These are phyloP conservation scores for Kuschelorhynchus macadamiae DNA, from an alignment of 2,888 invertebrate species.

Conservation along the genomic window DNA sequence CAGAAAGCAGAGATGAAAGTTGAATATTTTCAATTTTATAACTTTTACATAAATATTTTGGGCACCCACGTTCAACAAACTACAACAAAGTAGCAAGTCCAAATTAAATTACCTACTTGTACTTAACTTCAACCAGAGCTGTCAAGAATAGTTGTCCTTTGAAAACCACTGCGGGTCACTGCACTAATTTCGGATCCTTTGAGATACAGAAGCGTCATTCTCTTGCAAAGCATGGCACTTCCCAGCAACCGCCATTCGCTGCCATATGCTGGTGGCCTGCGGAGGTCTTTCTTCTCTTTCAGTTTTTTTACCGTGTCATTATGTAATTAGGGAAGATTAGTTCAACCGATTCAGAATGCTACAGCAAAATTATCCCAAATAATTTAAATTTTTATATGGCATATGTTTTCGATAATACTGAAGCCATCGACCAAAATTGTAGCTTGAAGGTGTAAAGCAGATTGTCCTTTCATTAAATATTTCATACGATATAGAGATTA, in stretches of 20 bases:
- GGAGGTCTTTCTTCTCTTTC: conserved; percentile 54
- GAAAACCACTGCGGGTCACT: neutral
- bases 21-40: too few relatives aligned
- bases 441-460: conserved; percentile 28
- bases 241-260: conserved; percentile 5
- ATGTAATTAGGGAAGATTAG: conserved; percentile 65
- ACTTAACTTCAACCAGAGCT: too few relatives aligned
- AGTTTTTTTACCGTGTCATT: conserved; percentile 60
- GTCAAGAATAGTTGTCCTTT: too few relatives aligned
- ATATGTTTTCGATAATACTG: conserved; percentile 48
- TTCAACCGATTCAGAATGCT: conserved; percentile 59
- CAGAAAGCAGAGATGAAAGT: too few relatives aligned
- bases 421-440: conserved; percentile 37
- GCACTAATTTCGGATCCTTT: conserved; percentile 8
- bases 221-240: conserved; percentile 1
- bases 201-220: conserved; percentile 19
- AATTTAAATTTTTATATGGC: conserved; percentile 62
- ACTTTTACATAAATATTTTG: too few relatives aligned
- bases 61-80: too few relatives aligned
- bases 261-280: conserved; percentile 50
- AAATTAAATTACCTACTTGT: too few relatives aligned
- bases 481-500: conserved; percentile 1
- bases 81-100: too few relatives aligned
- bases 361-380: conserved; percentile 59
- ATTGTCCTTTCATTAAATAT: neutral